Percentiles rank a stretch among this genome's conserved stretches.
Conservation (phyloP, 2,888 invertebrate genomes). For the Pycnomerus fuliginosus region DNA sequence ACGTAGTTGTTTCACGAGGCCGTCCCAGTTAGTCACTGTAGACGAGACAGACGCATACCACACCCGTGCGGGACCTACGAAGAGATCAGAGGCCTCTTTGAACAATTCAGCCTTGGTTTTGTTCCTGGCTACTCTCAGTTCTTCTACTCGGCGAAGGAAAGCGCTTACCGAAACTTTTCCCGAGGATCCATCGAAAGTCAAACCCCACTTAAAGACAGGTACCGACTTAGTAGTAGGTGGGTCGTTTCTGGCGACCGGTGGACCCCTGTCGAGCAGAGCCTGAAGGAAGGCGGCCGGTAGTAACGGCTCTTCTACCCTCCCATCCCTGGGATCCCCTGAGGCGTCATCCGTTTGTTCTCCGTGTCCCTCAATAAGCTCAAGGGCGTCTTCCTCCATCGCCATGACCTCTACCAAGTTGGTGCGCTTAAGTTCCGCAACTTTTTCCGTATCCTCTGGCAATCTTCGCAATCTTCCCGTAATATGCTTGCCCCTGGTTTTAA, state of each 20-base stretch:
- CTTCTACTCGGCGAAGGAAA: constrained; percentile 28
- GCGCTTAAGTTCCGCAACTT: no score
- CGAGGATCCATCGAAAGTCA: neutral
- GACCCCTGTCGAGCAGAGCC: neutral
- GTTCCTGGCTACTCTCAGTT: constrained; percentile 20
- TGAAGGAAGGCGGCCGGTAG: no score
- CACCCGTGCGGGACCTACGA: constrained; percentile 19
- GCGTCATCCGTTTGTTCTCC: no score
- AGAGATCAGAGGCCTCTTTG: constrained; percentile 23
- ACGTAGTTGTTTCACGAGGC: constrained; percentile 8
- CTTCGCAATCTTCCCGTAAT: no score
- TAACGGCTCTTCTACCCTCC: no score
- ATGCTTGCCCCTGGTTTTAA: no score
- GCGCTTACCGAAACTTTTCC: constrained; percentile 3
- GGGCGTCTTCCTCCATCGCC: no score
- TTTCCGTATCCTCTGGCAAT: no score
- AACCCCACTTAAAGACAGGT: neutral
- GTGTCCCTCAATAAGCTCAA: no score
- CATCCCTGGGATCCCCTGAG: no score
- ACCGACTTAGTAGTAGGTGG: neutral
- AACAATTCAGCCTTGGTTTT: constrained; percentile 17
- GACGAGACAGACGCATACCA: constrained; percentile 14
- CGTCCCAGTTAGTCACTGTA: constrained; percentile 11
- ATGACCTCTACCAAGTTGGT: no score
- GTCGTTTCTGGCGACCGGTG: neutral